phyloP scores from a whole-genome alignment of 2,113 vertebrate genomes.

The Symphodus melops region DNA sequence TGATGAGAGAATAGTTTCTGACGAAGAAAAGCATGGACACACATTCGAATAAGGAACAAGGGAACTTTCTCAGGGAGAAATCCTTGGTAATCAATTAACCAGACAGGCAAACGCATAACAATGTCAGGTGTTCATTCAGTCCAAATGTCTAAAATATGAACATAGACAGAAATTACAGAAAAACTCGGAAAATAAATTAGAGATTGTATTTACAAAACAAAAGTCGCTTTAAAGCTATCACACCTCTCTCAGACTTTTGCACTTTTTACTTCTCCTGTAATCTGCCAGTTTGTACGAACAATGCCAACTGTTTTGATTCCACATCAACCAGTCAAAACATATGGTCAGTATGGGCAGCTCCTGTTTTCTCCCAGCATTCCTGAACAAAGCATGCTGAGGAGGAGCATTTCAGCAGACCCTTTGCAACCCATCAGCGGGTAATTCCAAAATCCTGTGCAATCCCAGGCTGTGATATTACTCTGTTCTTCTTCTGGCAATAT shows the following conservation, averaged over 20 bases:
- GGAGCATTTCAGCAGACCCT: conserved; percentile 44
- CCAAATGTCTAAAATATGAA: too few relatives aligned
- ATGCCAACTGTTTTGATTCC: conserved; percentile 22
- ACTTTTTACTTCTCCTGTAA: conserved; percentile 20
- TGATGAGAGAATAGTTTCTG: conserved; percentile 54
- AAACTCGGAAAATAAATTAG: too few relatives aligned
- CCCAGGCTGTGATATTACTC: conserved; percentile 37
- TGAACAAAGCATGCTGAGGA: conserved; percentile 59
- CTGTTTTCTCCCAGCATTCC: conserved; percentile 35
- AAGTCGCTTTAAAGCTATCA: background rate
- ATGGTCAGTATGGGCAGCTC: conserved; percentile 1
- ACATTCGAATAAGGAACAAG: conserved; percentile 24
- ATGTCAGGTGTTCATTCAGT: too few relatives aligned
- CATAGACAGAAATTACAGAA: too few relatives aligned
- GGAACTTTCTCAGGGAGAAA: too few relatives aligned
- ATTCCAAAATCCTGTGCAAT: conserved; percentile 52
- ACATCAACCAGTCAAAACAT: background rate
- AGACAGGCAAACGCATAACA: too few relatives aligned
- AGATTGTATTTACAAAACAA: too few relatives aligned
- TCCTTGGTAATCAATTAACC: too few relatives aligned
- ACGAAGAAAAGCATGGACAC: conserved; percentile 71
- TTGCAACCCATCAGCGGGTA: conserved; percentile 34
- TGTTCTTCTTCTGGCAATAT: conserved; percentile 9
- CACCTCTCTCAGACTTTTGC: background rate
- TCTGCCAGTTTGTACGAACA: conserved; percentile 19